phyloP scores from a whole-genome alignment of 2,888 invertebrate genomes.

The Acleris literana region DNA sequence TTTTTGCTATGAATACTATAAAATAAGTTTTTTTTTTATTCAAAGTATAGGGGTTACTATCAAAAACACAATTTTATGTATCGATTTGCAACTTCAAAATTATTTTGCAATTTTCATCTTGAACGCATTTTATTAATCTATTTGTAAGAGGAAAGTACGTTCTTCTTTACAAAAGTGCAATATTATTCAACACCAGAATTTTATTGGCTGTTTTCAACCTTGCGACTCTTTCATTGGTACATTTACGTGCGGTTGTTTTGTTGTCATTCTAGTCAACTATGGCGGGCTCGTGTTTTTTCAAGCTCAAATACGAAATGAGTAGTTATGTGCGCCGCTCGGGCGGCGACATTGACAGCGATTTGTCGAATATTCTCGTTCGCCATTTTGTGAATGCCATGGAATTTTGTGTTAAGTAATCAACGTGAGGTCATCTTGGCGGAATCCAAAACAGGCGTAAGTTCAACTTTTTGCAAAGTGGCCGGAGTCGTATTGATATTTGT shows the following conservation, averaged over 20 bases:
- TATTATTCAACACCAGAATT: neutral
- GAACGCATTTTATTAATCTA: conserved; percentile 35
- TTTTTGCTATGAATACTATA: too few species aligned
- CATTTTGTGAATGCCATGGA: conserved; percentile 78
- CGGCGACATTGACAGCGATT: conserved; percentile 80
- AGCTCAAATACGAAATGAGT: conserved; percentile 79
- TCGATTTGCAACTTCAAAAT: neutral
- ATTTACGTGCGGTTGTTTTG: conserved; percentile 10
- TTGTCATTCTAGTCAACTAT: conserved; percentile 53
- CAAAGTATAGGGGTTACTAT: too few species aligned
- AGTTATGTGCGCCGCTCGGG: conserved; percentile 76
- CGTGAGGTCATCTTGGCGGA: conserved; percentile 49
- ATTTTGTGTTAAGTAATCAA: conserved; percentile 75
- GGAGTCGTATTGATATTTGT: conserved; percentile 50
- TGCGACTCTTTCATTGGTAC: conserved; percentile 40
- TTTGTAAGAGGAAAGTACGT: conserved; percentile 27
- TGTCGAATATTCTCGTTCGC: conserved; percentile 78
- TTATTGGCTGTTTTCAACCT: conserved; percentile 40
- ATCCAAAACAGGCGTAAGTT: conserved; percentile 63
- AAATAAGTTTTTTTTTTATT: too few species aligned
- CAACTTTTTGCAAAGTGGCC: conserved; percentile 53
- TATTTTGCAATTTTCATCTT: neutral
- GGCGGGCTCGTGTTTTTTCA: conserved; percentile 82
- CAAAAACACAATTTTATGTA: too few species aligned
- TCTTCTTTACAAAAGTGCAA: conserved; percentile 40